Percentiles rank a stretch among this genome's conserved stretches.
These are phyloP conservation scores for Bactericera cockerelli DNA, from an alignment of 1,140 invertebrate genomes.

Conservation along the genomic window DNA sequence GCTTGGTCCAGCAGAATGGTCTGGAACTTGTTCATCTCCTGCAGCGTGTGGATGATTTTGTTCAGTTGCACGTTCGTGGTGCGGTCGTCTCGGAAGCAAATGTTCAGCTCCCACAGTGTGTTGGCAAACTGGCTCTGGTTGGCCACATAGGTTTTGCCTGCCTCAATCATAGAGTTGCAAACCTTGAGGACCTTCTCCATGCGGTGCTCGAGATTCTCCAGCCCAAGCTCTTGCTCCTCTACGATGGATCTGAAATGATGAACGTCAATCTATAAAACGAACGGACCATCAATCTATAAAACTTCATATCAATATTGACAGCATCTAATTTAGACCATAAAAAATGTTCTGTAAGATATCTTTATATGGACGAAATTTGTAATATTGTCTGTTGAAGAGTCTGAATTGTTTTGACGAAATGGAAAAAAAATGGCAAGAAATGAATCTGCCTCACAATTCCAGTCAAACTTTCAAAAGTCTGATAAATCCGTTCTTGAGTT, in stretches of 20 bases:
- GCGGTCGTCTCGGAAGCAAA: conserved; percentile 57
- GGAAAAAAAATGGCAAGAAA: too few relatives aligned
- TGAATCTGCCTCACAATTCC: too few relatives aligned
- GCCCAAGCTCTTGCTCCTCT: conserved; percentile 65
- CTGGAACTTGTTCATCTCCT: conserved; percentile 85
- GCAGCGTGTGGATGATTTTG: conserved; percentile 54
- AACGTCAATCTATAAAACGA: conserved; percentile 21
- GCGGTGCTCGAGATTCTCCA: conserved; percentile 71
- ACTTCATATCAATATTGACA: neutral
- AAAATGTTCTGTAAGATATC: conserved; percentile 3
- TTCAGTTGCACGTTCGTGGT: conserved; percentile 48
- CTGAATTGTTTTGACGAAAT: too few relatives aligned
- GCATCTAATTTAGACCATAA: conserved; percentile 10
- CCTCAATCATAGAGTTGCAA: conserved; percentile 68
- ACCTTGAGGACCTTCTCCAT: conserved; percentile 75
- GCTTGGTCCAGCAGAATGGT: conserved; percentile 79
- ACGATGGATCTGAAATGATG: conserved; percentile 52
- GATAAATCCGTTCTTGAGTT: too few relatives aligned
- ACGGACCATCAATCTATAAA: conserved; percentile 7
- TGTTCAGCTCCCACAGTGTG: conserved; percentile 64
- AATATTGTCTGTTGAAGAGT: too few relatives aligned
- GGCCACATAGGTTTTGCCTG: conserved; percentile 70
- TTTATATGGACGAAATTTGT: conserved; percentile 8
- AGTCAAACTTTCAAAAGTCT: too few relatives aligned
- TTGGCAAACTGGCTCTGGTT: conserved; percentile 72